phyloP scores from a whole-genome alignment of 1,140 invertebrate genomes.

The Scylla paramamosain region DNA sequence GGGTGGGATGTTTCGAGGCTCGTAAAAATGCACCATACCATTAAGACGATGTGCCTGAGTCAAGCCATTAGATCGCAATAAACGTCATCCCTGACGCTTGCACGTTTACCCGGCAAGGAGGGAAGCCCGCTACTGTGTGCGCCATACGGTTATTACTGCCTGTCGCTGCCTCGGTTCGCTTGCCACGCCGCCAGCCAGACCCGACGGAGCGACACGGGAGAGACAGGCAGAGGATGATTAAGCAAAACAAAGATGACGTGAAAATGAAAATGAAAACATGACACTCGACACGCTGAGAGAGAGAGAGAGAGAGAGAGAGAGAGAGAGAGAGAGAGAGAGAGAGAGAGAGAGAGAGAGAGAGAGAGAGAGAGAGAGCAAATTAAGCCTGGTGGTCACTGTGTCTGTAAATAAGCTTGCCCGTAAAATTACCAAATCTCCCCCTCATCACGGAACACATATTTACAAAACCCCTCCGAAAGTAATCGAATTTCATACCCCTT shows the following conservation, averaged over 20 bases:
- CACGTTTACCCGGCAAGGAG: not conserved
- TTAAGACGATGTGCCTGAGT: not conserved
- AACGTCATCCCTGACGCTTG: not conserved
- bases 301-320: conserved; percentile 20
- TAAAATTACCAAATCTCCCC: not conserved
- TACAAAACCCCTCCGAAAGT: not conserved
- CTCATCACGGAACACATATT: not conserved
- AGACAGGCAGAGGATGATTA: too few species aligned
- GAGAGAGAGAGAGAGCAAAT: not conserved
- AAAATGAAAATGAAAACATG: too few species aligned
- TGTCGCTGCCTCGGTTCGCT: too few species aligned
- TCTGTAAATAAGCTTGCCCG: not conserved
- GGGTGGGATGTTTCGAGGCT: not conserved
- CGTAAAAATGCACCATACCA: not conserved
- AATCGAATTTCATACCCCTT: not conserved
- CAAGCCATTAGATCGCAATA: not conserved
- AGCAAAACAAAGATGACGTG: too few species aligned
- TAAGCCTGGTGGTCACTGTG: not conserved
- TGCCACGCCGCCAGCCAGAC: too few species aligned
- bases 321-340: conserved; percentile 20
- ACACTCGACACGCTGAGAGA: not conserved
- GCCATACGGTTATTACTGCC: too few species aligned
- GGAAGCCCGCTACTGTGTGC: not conserved
- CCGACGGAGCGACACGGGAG: too few species aligned
- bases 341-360: conserved; percentile 20